A percentile compares a stretch with the other conserved stretches of the same genome.
These are phyloP conservation scores for Grapholita molesta DNA, from an alignment of 1,140 invertebrate species.

Conservation along the genomic window DNA sequence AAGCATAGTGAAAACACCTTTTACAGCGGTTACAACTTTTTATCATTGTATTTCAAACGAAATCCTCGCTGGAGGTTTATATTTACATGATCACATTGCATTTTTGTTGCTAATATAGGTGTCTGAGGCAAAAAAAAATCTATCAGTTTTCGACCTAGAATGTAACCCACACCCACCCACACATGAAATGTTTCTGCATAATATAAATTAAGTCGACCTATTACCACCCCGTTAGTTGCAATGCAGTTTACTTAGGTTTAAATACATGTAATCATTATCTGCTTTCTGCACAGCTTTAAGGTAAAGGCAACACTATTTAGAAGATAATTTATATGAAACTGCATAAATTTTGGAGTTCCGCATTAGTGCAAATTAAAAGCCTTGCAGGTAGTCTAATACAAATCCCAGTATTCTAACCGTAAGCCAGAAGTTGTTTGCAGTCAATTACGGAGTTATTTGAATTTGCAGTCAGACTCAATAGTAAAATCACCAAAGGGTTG, in stretches of 20 bases:
- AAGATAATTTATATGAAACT: neutral
- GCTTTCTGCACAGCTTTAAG: neutral
- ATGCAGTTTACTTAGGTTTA: neutral
- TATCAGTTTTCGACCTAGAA: too few species aligned
- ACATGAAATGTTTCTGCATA: neutral
- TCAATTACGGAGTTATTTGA: slow-evolving; percentile 77
- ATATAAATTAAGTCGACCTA: neutral
- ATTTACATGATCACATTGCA: too few species aligned
- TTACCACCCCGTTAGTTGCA: neutral
- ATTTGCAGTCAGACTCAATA: slow-evolving; percentile 74
- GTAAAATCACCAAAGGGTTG: slow-evolving; percentile 75
- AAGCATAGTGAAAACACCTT: too few species aligned
- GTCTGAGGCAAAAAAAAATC: too few species aligned
- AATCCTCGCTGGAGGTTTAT: too few species aligned
- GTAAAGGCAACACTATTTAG: neutral
- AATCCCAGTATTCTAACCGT: slow-evolving; percentile 55
- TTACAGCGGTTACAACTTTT: too few species aligned
- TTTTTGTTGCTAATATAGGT: too few species aligned
- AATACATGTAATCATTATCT: neutral
- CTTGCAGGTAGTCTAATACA: slow-evolving; percentile 27
- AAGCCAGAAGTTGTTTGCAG: slow-evolving; percentile 70
- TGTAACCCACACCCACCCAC: too few species aligned
- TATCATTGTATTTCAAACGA: too few species aligned
- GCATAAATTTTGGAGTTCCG: neutral
- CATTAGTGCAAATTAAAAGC: slow-evolving; percentile 36